phyloP scores from a whole-genome alignment of 2,888 invertebrate genomes.

The Stegophylla sp. region DNA sequence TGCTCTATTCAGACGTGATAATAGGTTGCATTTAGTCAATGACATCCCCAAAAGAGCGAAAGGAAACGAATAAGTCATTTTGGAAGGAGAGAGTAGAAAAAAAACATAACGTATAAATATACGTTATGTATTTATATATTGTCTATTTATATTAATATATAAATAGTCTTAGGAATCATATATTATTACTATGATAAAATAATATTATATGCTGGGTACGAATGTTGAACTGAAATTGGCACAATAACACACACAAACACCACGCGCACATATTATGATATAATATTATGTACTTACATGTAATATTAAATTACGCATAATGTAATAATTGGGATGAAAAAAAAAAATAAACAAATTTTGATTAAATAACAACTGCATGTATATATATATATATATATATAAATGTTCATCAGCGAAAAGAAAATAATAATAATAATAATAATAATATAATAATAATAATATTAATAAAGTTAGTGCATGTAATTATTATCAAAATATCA shows the following conservation, averaged over 20 bases:
- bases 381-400: too few species aligned
- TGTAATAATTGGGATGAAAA: not conserved
- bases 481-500: not conserved
- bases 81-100: not conserved
- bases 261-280: not conserved
- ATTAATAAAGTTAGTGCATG: not conserved
- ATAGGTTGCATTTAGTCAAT: too few species aligned
- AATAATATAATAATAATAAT: not conserved
- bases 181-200: not conserved
- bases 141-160: too few species aligned
- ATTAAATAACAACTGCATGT: conserved; percentile 32
- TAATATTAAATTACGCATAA: not conserved
- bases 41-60: not conserved
- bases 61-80: not conserved
- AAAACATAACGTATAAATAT: not conserved
- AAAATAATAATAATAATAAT: conserved; percentile 4
- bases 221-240: conserved; percentile 5
- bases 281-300: not conserved
- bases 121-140: too few species aligned
- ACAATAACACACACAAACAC: not conserved
- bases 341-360: conserved; percentile 29
- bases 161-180: not conserved
- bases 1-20: too few species aligned
- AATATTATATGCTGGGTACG: not conserved
- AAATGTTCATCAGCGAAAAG: not conserved